A percentile compares a stretch with the other conserved stretches of the same genome.
phyloP scores from a whole-genome alignment of 2,888 invertebrate species.

The Anorthoa munda region DNA sequence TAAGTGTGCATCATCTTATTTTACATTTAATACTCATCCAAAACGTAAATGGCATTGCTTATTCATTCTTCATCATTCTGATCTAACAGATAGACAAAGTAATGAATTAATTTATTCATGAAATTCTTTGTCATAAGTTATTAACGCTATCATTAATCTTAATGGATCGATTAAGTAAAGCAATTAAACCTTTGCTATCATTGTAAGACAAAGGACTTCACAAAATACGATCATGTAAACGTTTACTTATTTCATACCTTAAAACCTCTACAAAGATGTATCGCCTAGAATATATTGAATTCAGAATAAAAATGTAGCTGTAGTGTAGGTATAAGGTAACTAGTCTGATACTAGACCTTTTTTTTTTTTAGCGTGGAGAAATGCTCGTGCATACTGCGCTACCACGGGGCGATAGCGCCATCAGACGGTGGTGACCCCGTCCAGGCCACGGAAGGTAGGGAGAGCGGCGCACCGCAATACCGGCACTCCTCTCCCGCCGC shows the following conservation, averaged over 20 bases:
- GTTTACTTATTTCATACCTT: background rate
- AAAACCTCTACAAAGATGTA: too few species aligned
- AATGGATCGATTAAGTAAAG: conserved; percentile 10
- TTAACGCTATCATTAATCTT: conserved; percentile 4
- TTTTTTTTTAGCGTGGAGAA: too few species aligned
- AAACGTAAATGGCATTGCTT: background rate
- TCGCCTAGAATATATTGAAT: background rate
- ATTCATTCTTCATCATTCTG: conserved; percentile 18
- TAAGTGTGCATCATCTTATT: background rate
- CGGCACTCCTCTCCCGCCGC: too few species aligned
- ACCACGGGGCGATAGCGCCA: too few species aligned
- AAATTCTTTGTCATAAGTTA: conserved; percentile 12
- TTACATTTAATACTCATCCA: background rate
- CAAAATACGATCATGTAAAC: background rate
- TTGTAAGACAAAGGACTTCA: background rate
- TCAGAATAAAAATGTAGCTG: background rate
- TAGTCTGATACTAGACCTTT: background rate
- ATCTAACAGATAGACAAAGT: background rate
- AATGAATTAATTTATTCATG: conserved; percentile 19
- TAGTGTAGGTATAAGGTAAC: too few species aligned
- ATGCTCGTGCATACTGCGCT: too few species aligned
- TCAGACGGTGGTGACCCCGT: too few species aligned
- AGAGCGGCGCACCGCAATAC: too few species aligned
- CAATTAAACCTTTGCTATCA: background rate
- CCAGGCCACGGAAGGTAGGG: too few species aligned